phyloP scores from a whole-genome alignment of 1,140 invertebrate species.

The Mycetomoellerius zeteki region DNA sequence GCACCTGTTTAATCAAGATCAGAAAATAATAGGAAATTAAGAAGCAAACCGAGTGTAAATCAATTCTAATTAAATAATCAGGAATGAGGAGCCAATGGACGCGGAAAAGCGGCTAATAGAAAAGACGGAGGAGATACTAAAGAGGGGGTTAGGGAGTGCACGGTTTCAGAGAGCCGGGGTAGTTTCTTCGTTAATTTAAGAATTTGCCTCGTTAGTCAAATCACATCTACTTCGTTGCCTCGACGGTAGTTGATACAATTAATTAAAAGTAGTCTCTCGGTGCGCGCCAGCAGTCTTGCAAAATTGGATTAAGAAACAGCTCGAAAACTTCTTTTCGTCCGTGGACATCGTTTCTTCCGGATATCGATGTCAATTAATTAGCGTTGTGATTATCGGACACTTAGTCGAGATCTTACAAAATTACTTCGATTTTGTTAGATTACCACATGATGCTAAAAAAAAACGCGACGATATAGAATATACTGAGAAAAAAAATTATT shows the following conservation, averaged over 20 bases:
- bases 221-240: slow-evolving; percentile 82
- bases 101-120: slow-evolving; percentile 34
- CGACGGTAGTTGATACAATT: slow-evolving; percentile 84
- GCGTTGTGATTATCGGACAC: slow-evolving; percentile 54
- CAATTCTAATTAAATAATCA: slow-evolving; percentile 56
- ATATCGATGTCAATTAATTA: slow-evolving; percentile 85
- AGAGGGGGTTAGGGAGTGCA: neutral
- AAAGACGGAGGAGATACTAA: slow-evolving; percentile 43
- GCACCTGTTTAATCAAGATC: neutral
- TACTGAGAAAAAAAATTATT: too few relatives aligned
- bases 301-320: slow-evolving; percentile 81
- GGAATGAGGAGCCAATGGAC: neutral
- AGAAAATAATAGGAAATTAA: slow-evolving; percentile 42
- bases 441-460: neutral
- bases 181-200: slow-evolving; percentile 83
- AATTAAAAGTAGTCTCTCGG: slow-evolving; percentile 81
- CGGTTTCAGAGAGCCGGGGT: slow-evolving; percentile 32
- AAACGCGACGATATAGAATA: neutral
- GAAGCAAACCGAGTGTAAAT: slow-evolving; percentile 14
- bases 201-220: slow-evolving; percentile 86
- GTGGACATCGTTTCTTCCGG: slow-evolving; percentile 83
- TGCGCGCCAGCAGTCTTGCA: slow-evolving; percentile 67
- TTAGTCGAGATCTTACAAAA: neutral
- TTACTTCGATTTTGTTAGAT: neutral
- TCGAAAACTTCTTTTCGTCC: slow-evolving; percentile 67